Evolutionary conservation across 2,888 invertebrate species (phyloP).

Genomic region (Brenthis hecate): DNA sequence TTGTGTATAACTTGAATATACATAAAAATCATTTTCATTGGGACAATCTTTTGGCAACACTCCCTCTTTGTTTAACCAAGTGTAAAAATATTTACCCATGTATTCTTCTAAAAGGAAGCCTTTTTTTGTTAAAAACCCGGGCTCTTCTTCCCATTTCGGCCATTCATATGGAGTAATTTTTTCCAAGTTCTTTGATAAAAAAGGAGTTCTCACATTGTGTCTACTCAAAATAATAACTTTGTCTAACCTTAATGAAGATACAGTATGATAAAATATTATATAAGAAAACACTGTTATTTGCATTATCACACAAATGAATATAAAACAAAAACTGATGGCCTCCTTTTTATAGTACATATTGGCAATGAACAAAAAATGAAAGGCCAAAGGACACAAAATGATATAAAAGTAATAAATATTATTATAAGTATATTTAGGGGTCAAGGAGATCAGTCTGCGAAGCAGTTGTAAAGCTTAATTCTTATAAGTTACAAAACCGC

Average conservation of each 20-base stretch:
- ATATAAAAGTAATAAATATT: constrained; percentile 19
- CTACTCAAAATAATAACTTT: constrained; percentile 64
- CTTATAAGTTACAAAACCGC: too few species aligned
- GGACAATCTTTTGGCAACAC: constrained; percentile 56
- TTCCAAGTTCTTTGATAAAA: constrained; percentile 56
- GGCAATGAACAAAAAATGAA: constrained; percentile 13
- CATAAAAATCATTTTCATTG: constrained; percentile 55
- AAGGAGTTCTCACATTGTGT: constrained; percentile 65
- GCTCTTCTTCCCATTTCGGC: constrained; percentile 62
- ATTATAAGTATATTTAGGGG: constrained; percentile 14
- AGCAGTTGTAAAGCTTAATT: too few species aligned
- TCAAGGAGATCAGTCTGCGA: constrained; percentile 14
- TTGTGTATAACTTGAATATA: constrained; percentile 66
- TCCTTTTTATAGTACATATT: constrained; percentile 30
- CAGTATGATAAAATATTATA: constrained; percentile 27
- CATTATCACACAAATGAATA: constrained; percentile 28
- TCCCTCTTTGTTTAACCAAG: constrained; percentile 52
- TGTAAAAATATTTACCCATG: constrained; percentile 52
- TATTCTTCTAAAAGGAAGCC: constrained; percentile 61
- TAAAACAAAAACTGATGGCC: constrained; percentile 24
- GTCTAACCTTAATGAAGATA: constrained; percentile 43
- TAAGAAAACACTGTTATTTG: constrained; percentile 29
- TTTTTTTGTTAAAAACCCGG: constrained; percentile 61
- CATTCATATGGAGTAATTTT: constrained; percentile 57
- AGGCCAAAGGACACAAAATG: constrained; percentile 15